These are phyloP conservation scores for Stomatorhinus ivindoensis DNA, from an alignment of 2,113 vertebrate genomes.

Conservation along the genomic window DNA sequence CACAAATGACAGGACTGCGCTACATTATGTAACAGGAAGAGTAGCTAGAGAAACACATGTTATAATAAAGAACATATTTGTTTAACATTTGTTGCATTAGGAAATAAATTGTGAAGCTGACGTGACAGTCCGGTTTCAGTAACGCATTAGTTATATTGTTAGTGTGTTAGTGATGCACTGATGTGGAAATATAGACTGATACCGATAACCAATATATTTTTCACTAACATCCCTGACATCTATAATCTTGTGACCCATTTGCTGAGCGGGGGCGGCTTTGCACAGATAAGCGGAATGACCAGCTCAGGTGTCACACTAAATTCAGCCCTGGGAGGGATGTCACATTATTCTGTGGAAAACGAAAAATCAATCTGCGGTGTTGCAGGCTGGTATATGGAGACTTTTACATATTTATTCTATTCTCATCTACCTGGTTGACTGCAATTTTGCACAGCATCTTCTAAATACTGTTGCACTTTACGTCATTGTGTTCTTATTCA, in stretches of 20 bases:
- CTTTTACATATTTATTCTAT: background rate
- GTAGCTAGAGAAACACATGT: background rate
- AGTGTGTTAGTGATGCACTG: background rate
- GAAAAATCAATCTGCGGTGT: background rate
- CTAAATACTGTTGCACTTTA: too few relatives aligned
- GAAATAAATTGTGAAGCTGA: background rate
- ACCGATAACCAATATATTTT: background rate
- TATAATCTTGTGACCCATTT: background rate
- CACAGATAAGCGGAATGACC: background rate
- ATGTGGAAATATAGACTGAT: background rate
- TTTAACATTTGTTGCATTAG: background rate
- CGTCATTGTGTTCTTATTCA: too few relatives aligned
- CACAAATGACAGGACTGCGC: background rate
- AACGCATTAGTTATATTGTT: background rate
- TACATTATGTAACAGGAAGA: background rate
- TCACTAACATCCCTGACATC: background rate
- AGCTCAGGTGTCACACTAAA: background rate
- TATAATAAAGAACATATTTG: background rate
- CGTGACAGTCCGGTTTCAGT: background rate
- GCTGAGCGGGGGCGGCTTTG: background rate
- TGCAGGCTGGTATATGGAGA: background rate
- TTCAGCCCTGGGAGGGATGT: background rate
- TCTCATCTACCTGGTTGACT: too few relatives aligned
- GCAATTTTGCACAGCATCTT: too few relatives aligned
- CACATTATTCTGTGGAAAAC: background rate